Evolutionary conservation across 2,888 invertebrate genomes (phyloP).

Genomic region (Chalcosyrphus nemorum): DNA sequence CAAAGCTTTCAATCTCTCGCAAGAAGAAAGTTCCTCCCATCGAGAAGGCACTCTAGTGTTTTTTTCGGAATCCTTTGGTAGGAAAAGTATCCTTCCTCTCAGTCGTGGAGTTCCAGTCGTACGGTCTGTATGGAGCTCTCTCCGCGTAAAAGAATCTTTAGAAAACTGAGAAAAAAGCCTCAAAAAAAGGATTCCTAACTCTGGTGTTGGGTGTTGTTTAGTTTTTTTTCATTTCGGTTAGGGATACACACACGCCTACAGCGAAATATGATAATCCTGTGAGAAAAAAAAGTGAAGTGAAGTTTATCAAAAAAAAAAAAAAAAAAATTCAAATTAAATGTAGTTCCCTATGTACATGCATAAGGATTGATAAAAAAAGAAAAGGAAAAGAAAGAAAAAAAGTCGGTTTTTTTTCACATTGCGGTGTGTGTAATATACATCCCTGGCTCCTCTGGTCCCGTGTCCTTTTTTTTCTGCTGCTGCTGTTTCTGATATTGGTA

Average conservation of each 20-base stretch:
- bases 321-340: too few relatives aligned
- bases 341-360: conserved; percentile 28
- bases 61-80: conserved; percentile 22
- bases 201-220: conserved; percentile 5
- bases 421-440: conserved; percentile 51
- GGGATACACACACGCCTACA: neutral
- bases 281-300: conserved; percentile 15
- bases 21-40: neutral
- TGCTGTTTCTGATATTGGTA: conserved; percentile 27
- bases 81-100: conserved; percentile 40
- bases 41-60: neutral
- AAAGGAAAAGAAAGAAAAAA: conserved; percentile 5
- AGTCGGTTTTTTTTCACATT: conserved; percentile 1
- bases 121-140: conserved; percentile 73
- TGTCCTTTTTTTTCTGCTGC: conserved; percentile 29
- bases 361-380: conserved; percentile 37
- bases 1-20: conserved; percentile 8
- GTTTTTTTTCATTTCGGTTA: neutral
- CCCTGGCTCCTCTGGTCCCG: conserved; percentile 28
- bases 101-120: conserved; percentile 72
- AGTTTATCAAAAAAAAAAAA: neutral
- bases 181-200: conserved; percentile 7
- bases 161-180: conserved; percentile 66
- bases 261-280: neutral
- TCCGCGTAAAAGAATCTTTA: conserved; percentile 70